phyloP scores from a whole-genome alignment of 92 coral and sea anemone species.

The Epizoanthus fatuus region DNA sequence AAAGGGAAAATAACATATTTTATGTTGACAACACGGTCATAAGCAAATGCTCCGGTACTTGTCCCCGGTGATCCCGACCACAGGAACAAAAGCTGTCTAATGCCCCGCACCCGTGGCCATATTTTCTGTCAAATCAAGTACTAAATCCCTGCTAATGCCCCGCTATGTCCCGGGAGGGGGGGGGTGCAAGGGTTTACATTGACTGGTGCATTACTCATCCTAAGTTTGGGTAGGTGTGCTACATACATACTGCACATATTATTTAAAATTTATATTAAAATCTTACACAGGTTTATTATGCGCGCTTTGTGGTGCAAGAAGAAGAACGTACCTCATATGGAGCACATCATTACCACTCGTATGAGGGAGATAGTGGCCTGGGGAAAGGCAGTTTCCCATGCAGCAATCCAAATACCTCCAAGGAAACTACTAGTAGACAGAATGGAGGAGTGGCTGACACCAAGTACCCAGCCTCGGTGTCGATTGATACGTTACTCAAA shows the following conservation, averaged over 20 bases:
- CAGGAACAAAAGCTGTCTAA: neutral
- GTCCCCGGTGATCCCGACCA: neutral
- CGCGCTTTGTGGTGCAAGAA: constrained; percentile 22
- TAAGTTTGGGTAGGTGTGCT: no score
- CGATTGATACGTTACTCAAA: constrained; percentile 53
- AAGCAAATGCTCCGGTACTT: constrained; percentile 5
- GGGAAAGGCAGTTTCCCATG: neutral
- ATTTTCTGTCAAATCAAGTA: neutral
- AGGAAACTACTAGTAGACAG: neutral
- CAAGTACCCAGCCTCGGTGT: constrained; percentile 63
- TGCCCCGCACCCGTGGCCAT: neutral
- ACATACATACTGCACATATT: no score
- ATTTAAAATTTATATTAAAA: no score
- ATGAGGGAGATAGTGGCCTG: neutral
- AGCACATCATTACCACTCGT: constrained; percentile 2
- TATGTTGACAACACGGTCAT: neutral
- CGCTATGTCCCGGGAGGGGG: neutral
- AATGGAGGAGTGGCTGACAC: neutral
- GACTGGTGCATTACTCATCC: no score
- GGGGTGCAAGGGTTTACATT: no score
- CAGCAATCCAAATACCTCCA: constrained; percentile 5
- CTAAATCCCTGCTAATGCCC: neutral
- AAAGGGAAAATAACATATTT: no score
- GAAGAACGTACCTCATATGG: neutral
- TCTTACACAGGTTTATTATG: constrained; percentile 18